phyloP scores from a whole-genome alignment of 1,140 invertebrate genomes.

The Heliothis subflexa region DNA sequence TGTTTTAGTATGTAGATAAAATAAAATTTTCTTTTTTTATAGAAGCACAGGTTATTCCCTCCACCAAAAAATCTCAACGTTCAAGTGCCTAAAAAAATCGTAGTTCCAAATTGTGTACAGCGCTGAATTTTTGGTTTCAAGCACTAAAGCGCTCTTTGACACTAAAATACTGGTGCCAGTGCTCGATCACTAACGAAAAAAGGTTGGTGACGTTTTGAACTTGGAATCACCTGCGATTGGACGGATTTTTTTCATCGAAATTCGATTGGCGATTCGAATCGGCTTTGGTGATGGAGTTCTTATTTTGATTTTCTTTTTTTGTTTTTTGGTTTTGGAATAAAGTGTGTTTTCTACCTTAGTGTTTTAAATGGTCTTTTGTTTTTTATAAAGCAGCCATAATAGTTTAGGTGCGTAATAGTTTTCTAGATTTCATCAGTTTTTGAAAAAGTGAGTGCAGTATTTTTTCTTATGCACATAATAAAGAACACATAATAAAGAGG shows the following conservation, averaged over 20 bases:
- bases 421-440: too few relatives aligned
- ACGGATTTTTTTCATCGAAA: slow-evolving; percentile 4
- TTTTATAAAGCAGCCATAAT: too few relatives aligned
- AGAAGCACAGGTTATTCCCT: too few relatives aligned
- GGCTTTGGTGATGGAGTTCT: not conserved
- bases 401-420: too few relatives aligned
- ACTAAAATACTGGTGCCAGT: not conserved
- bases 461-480: too few relatives aligned
- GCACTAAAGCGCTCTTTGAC: slow-evolving; percentile 2
- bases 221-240: not conserved
- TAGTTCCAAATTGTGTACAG: not conserved
- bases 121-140: not conserved
- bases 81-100: too few relatives aligned
- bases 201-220: not conserved
- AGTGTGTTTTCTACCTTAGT: not conserved
- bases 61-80: not conserved
- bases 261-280: not conserved
- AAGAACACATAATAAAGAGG: too few relatives aligned
- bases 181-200: not conserved
- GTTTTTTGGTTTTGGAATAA: not conserved
- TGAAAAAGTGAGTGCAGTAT: too few relatives aligned
- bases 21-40: too few relatives aligned
- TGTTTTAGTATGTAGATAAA: too few relatives aligned
- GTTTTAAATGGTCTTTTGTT: too few relatives aligned
- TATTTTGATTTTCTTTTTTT: not conserved